Percentiles rank a stretch among this genome's conserved stretches.
phyloP scores from a whole-genome alignment of 2,888 invertebrate species.

The Euspilapteryx auroguttella region DNA sequence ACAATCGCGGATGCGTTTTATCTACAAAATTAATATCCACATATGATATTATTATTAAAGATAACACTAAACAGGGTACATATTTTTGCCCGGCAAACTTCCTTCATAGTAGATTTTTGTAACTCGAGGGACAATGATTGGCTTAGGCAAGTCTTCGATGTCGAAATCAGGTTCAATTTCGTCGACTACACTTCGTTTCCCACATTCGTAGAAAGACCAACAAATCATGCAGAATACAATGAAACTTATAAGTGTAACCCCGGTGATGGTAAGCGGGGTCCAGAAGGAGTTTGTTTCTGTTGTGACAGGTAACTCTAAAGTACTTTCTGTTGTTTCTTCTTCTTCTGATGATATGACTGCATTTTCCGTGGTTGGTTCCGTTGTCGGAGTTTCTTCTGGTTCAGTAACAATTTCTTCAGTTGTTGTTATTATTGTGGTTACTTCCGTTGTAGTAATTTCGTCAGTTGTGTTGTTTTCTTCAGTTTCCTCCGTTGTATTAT shows the following conservation, averaged over 20 bases:
- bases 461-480: conserved; percentile 5
- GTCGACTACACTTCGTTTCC: conserved; percentile 8
- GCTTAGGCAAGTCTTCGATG: conserved; percentile 12
- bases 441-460: conserved; percentile 3
- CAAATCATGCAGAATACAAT: conserved; percentile 9
- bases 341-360: no score
- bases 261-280: conserved; percentile 13
- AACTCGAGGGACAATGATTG: conserved; percentile 16
- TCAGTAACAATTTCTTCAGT: conserved; percentile 5
- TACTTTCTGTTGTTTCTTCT: conserved; percentile 4
- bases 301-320: conserved; percentile 4
- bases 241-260: conserved; percentile 10
- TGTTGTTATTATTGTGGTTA: conserved; percentile 1
- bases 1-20: no score
- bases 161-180: conserved; percentile 4
- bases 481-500: conserved; percentile 3
- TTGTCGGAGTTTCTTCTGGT: conserved; percentile 3
- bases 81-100: conserved; percentile 1
- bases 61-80: neutral
- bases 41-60: neutral
- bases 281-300: conserved; percentile 9
- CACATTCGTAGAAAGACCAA: conserved; percentile 11
- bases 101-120: conserved; percentile 12
- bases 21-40: no score
- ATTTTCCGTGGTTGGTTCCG: no score